Percentiles rank a stretch among this genome's conserved stretches.
These are phyloP conservation scores for Ailurus styani DNA, from an alignment of 2,113 vertebrate genomes.

Conservation along the genomic window DNA sequence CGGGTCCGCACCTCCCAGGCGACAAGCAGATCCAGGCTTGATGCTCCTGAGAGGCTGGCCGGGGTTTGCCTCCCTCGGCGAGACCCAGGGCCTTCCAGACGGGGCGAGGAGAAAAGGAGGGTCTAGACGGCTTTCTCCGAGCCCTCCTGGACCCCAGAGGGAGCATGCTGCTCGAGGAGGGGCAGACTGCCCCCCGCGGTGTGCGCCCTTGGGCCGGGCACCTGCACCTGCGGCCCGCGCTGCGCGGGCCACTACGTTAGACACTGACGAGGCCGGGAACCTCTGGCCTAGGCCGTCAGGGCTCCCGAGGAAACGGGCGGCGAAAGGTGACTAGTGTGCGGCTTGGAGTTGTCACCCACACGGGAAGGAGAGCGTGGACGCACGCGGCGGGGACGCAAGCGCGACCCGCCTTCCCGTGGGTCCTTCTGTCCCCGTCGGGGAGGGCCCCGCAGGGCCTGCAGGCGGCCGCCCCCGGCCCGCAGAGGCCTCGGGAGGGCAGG, in stretches of 20 bases:
- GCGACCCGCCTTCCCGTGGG: background rate
- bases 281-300: background rate
- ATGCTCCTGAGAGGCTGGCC: background rate
- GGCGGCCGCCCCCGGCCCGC: background rate
- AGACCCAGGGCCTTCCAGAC: background rate
- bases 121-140: background rate
- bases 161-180: background rate
- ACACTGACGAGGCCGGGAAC: background rate
- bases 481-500: background rate
- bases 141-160: background rate
- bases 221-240: background rate
- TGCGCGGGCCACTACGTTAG: background rate
- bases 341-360: accelerated
- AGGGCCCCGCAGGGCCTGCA: background rate
- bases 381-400: accelerated
- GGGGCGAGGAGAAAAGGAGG: background rate
- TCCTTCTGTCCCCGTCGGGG: background rate
- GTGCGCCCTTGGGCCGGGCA: background rate
- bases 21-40: background rate
- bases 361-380: background rate
- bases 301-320: background rate
- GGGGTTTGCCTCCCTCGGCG: background rate
- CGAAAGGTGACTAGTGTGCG: background rate
- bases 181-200: background rate
- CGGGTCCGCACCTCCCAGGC: background rate